These are phyloP conservation scores for Microtus oregoni DNA, from an alignment of 2,113 vertebrate species.

Conservation along the genomic window DNA sequence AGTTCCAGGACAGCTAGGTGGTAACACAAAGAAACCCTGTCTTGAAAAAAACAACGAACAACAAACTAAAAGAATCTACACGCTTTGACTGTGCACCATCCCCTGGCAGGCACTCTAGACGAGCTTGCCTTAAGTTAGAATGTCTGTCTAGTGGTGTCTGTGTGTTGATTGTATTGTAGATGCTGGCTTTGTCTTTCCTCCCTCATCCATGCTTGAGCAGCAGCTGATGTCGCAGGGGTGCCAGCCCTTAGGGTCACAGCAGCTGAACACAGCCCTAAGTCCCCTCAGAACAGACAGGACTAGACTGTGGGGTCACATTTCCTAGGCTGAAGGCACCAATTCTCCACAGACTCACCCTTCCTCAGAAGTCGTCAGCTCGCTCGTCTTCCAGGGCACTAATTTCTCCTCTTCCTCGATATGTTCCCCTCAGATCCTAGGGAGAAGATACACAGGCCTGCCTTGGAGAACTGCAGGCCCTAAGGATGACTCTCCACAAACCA, in stretches of 20 bases:
- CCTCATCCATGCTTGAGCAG: accelerated
- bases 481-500: constrained; percentile 31
- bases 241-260: no score
- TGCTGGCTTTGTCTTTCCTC: background rate
- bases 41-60: background rate
- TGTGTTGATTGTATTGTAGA: accelerated
- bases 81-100: accelerated
- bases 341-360: accelerated
- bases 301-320: accelerated
- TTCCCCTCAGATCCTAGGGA: background rate
- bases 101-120: background rate
- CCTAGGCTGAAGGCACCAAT: background rate
- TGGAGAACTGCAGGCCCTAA: constrained; percentile 9
- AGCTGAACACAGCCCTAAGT: background rate
- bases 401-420: accelerated
- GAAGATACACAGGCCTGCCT: background rate
- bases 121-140: background rate
- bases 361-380: background rate
- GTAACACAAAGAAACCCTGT: background rate
- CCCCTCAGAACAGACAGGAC: background rate
- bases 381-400: background rate
- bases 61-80: background rate
- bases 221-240: background rate
- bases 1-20: background rate
- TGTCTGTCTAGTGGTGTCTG: accelerated